Base-by-base conservation (phyloP, 2,113 vertebrate genomes). In the Bubo bubo region DNA sequence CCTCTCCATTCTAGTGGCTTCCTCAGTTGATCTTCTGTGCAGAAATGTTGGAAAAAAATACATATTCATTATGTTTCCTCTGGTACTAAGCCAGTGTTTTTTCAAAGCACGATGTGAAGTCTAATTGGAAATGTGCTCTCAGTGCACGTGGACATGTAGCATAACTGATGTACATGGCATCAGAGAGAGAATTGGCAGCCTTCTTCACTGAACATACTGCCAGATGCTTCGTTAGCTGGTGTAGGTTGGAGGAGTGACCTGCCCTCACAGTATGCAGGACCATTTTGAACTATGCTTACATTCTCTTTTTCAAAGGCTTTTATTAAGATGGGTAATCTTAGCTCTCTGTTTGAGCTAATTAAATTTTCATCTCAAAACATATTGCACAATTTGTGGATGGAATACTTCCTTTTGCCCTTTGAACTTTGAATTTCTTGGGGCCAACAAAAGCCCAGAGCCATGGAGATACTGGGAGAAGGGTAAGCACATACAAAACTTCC, bases 51-150 rank as follows among this genome's bases (percentile, higher is more conserved):
- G 35, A 2, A n/a, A 37, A 43, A 88, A 50, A 68, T 77, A 62
- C 43, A 35, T 85, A 66, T 66, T 76, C 56, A 66, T 88, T 90
- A 77, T 67, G 45, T 81, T 96, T 85, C 53, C 53, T 88, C 88
- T 94, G 81, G 74, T 90, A 55, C 1, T 3, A 76, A 88, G 77
- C 87, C 81, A 91, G 81, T 58, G 52, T 90, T 85, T 90, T 91
- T 86, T 73, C 79, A 88, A 86, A 90, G 79, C 58, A 66, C 58
- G 37, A 88, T 79, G 62, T 86, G 26, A 95, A 59, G 17, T 68
- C 59, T 93, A 58, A 88, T 92, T 94, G 79, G 82, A 83, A 93
- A 90, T 59, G 63, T 86, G 79, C 47, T 71, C 67, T 94, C 17
- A 8, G 41, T 66, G 55, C 68, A 35, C 59, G 73, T 91, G 88